Percentiles rank a stretch among this genome's conserved stretches.
phyloP scores from a whole-genome alignment of 2,888 invertebrate genomes.

The Heteromyza rotundicornis region DNA sequence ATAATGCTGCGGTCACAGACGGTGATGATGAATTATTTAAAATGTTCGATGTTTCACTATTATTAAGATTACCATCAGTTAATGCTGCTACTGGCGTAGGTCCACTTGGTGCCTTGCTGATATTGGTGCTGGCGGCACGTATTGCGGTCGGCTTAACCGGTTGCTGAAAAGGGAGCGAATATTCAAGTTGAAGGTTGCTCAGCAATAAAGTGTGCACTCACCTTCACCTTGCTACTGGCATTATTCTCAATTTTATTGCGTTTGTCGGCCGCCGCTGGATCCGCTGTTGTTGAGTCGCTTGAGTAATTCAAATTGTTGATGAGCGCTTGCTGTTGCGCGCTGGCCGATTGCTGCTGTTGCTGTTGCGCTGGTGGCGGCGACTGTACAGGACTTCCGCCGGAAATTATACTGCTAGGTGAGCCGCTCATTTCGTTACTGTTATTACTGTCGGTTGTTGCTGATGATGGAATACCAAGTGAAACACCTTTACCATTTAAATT shows the following conservation, averaged over 20 bases:
- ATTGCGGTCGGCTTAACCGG: slow-evolving; percentile 88
- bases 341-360: slow-evolving; percentile 38
- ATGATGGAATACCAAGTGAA: slow-evolving; percentile 54
- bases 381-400: slow-evolving; percentile 81
- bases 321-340: slow-evolving; percentile 40
- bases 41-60: slow-evolving; percentile 31
- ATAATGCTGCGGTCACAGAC: slow-evolving; percentile 34
- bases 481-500: slow-evolving; percentile 44
- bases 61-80: slow-evolving; percentile 59
- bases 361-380: slow-evolving; percentile 64
- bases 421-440: slow-evolving; percentile 82
- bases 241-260: slow-evolving; percentile 65
- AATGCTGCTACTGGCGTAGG: slow-evolving; percentile 64
- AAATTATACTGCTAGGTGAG: slow-evolving; percentile 83
- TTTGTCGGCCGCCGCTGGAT: slow-evolving; percentile 66
- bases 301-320: slow-evolving; percentile 72
- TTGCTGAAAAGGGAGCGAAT: no score
- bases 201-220: slow-evolving; percentile 53
- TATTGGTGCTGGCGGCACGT: slow-evolving; percentile 66
- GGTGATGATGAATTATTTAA: slow-evolving; percentile 57
- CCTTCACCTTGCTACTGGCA: slow-evolving; percentile 62
- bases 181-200: no score
- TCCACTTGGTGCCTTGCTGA: slow-evolving; percentile 62
- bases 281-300: slow-evolving; percentile 69
- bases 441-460: slow-evolving; percentile 83